These are phyloP conservation scores for Pelagia noctiluca DNA, from an alignment of 30 jellyfish, hydroid and myxozoan genomes.

Conservation along the genomic window DNA sequence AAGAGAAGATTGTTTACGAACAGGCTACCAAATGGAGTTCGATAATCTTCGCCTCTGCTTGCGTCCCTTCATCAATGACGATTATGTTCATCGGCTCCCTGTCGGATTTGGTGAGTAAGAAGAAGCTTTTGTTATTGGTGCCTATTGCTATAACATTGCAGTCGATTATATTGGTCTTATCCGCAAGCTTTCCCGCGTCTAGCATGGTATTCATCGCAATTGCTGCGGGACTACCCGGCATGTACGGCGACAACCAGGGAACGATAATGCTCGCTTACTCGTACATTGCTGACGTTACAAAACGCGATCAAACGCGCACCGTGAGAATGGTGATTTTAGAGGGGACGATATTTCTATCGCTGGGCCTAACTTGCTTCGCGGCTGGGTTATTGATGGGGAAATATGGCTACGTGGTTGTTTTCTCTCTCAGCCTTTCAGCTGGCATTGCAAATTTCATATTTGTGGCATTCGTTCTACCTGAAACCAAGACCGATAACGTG, in stretches of 20 bases:
- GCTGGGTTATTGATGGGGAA: slow-evolving; percentile 38
- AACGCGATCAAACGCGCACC: slow-evolving; percentile 38
- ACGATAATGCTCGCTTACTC: slow-evolving; percentile 63
- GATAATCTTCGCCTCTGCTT: too few species aligned
- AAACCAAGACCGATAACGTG: too few species aligned
- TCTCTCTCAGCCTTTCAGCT: slow-evolving; percentile 15
- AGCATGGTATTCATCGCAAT: slow-evolving; percentile 38
- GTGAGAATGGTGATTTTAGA: slow-evolving; percentile 60
- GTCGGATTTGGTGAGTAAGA: slow-evolving; percentile 34
- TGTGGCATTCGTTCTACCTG: slow-evolving; percentile 59
- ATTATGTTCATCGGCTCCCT: slow-evolving; percentile 59
- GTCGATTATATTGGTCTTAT: slow-evolving; percentile 18
- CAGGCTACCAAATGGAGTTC: too few species aligned
- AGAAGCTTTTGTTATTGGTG: slow-evolving; percentile 32
- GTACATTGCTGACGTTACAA: slow-evolving; percentile 68
- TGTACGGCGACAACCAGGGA: slow-evolving; percentile 59
- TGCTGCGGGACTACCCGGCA: slow-evolving; percentile 44
- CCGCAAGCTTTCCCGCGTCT: slow-evolving; percentile 8
- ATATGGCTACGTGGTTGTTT: slow-evolving; percentile 48
- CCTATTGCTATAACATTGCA: slow-evolving; percentile 41
- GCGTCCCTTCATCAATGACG: too few species aligned
- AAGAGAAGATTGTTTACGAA: too few species aligned
- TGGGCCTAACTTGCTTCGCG: slow-evolving; percentile 39
- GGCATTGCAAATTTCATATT: slow-evolving; percentile 34
- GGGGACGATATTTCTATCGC: slow-evolving; percentile 52